Conservation (phyloP, 2,888 invertebrate species). For the Macrophya annulata region DNA sequence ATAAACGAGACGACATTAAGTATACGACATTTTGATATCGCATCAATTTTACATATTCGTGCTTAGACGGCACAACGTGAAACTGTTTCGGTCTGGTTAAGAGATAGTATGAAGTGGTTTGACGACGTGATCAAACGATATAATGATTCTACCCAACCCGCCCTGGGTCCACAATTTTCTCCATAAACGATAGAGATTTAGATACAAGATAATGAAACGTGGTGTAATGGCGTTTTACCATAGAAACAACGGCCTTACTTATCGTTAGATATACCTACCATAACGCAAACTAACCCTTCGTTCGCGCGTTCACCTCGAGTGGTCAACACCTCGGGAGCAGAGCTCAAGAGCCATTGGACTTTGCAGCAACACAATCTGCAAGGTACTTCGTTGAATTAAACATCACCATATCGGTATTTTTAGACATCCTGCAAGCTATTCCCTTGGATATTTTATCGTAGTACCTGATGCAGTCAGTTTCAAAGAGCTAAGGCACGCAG, state of each 20-base stretch:
- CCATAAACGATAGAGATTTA: constrained; percentile 40
- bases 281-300: constrained; percentile 27
- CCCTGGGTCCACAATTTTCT: constrained; percentile 8
- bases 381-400: constrained; percentile 53
- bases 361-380: constrained; percentile 49
- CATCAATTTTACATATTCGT: constrained; percentile 15
- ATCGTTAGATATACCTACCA: constrained; percentile 18
- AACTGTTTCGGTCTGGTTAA: not conserved
- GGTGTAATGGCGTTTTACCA: constrained; percentile 40
- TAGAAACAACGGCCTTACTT: constrained; percentile 13
- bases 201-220: constrained; percentile 34
- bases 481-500: not conserved
- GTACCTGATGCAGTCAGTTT: not conserved
- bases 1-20: constrained; percentile 7
- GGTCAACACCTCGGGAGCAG: constrained; percentile 46
- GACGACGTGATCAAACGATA: constrained; percentile 33
- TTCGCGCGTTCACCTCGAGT: constrained; percentile 41
- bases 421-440: constrained; percentile 41
- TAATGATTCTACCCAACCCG: constrained; percentile 20
- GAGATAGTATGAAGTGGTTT: constrained; percentile 18
- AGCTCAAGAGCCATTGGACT: constrained; percentile 40
- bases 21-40: not conserved
- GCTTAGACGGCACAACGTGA: not conserved
- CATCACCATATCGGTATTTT: constrained; percentile 53
- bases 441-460: constrained; percentile 17